A percentile compares a stretch with the other conserved stretches of the same genome.
These are phyloP conservation scores for Dicrurus megarhynchus DNA, from an alignment of 2,113 vertebrate species.

Conservation along the genomic window DNA sequence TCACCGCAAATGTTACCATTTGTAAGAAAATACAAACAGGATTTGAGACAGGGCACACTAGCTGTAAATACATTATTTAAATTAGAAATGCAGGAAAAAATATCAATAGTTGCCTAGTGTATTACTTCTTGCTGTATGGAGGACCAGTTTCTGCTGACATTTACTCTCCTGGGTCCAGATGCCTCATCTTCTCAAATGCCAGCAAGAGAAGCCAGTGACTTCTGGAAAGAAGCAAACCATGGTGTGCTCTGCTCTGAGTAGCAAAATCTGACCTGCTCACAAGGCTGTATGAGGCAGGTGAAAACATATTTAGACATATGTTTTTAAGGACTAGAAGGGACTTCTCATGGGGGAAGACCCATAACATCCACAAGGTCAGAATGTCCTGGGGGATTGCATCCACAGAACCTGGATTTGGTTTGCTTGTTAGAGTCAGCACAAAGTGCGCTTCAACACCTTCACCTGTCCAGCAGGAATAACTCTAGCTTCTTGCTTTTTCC, in stretches of 20 bases:
- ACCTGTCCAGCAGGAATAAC: not conserved
- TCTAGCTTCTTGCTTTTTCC: not conserved
- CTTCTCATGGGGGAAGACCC: not conserved
- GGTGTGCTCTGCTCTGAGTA: not conserved
- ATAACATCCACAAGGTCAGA: not conserved
- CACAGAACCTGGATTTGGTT: not conserved
- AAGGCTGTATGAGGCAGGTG: not conserved
- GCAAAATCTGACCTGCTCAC: not conserved
- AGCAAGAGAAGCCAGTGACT: not conserved
- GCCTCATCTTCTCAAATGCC: not conserved
- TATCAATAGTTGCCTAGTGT: not conserved
- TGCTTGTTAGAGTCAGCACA: not conserved
- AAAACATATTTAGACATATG: not conserved
- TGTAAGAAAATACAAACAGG: not conserved
- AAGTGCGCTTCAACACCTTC: not conserved
- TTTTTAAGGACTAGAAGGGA: not conserved
- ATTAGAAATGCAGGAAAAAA: not conserved
- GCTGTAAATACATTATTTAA: not conserved
- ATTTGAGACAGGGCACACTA: not conserved
- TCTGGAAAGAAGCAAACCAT: not conserved
- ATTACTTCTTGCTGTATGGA: not conserved
- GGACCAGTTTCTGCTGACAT: not conserved
- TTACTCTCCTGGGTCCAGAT: not conserved
- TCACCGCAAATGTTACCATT: not conserved
- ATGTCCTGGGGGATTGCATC: accelerated